Base-by-base conservation (phyloP, 1,140 invertebrate genomes). In the Bombus difficillimus region DNA sequence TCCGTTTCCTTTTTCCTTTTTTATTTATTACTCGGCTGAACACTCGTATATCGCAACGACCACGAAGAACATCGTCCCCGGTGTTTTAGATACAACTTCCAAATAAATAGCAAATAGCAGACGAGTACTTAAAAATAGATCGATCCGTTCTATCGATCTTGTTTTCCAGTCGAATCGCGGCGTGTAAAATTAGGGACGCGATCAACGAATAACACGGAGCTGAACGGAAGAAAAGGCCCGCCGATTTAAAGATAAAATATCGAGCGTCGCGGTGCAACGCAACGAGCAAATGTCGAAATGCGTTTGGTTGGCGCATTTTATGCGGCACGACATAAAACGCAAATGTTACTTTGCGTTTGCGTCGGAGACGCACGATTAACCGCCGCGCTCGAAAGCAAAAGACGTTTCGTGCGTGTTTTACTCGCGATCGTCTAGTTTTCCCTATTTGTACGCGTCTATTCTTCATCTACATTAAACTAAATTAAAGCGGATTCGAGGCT, bases 291-390 rank as follows among this genome's bases (percentile, higher is more conserved):
- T 3, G 34, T 28, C n/a, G 68, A 59, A 47, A 28, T 32, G 18
- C 34, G 28, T 47, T 79, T 12, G 10, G 12, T 12, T 2, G 37
- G 1, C 5, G 22, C 37, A 13, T 25, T 34, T 12, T 28, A 39
- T 0, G 34, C 5, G 37, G 3, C 37, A 18, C 47, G 9, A 59
- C 34, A 28, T 43, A 62, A 41, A 47, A 47, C 43, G 43, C 37
- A n/a, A 25, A 72, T 37, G 43, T 81, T 59, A 81, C 32, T 47
- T 69, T 12, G 47, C 79, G 34, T 28, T 69, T 18, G 25, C 15
- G 32, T 73, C 37, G 79, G 34, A 28, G 47, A 68, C n/a, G n/a
- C 59, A 0, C 37, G 47, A 73, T 81, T 81, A 74, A 73, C 2
- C n/a, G 37, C 1, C 32, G 3, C 13, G 62, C 34, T 69, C 34